These are phyloP conservation scores for Sinopyrophorus schimmeli DNA, from an alignment of 2,888 invertebrate genomes.

Conservation along the genomic window DNA sequence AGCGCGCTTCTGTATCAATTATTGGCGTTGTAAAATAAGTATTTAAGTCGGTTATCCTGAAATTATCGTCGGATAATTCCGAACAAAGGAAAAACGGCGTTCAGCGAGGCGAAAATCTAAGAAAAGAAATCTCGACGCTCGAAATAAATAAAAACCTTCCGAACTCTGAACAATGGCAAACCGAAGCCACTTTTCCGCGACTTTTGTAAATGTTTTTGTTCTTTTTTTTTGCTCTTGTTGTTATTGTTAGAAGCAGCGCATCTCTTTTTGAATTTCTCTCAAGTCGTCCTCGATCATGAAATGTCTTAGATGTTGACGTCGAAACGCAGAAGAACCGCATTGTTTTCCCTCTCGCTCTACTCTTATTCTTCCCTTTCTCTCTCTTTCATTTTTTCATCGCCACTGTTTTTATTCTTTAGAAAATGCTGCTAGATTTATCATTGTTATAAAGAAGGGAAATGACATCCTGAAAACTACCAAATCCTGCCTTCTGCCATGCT, in stretches of 20 bases:
- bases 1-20: too few species aligned
- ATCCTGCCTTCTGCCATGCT: constrained; percentile 1
- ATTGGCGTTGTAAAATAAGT: constrained; percentile 10
- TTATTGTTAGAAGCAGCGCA: too few species aligned
- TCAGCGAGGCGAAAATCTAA: constrained; percentile 28
- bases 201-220: constrained; percentile 36
- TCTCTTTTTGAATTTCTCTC: constrained; percentile 26
- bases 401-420: constrained; percentile 23
- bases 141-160: constrained; percentile 25
- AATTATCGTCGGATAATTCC: constrained; percentile 38
- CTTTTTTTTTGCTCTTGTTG: constrained; percentile 28
- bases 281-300: constrained; percentile 28
- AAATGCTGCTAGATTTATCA: constrained; percentile 25
- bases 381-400: too few species aligned
- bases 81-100: constrained; percentile 34
- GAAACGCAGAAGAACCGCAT: constrained; percentile 26
- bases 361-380: too few species aligned
- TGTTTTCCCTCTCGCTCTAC: constrained; percentile 19
- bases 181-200: constrained; percentile 36
- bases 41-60: constrained; percentile 26
- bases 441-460: constrained; percentile 18
- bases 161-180: constrained; percentile 34
- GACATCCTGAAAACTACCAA: constrained; percentile 14
- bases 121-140: constrained; percentile 16
- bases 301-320: constrained; percentile 26